phyloP scores from a whole-genome alignment of 2,797 vertebrate genomes.

The Sebastes minor region DNA sequence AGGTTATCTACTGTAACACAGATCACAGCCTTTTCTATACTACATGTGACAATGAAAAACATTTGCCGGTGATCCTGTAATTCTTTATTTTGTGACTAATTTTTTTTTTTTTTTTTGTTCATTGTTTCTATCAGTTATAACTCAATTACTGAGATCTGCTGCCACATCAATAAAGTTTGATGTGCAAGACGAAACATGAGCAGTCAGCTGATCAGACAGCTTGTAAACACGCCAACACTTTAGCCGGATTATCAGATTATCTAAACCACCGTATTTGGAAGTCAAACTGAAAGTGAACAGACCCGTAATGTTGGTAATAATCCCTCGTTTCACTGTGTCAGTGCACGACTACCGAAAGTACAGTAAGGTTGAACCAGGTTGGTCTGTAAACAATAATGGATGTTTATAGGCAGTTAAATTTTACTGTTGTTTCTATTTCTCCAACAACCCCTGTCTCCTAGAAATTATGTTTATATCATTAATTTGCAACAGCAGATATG shows the following conservation, averaged over 20 bases:
- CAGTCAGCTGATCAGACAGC: not conserved
- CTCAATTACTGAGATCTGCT: not conserved
- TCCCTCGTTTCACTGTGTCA: not conserved
- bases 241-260: conserved; percentile 32
- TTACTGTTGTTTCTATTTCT: not conserved
- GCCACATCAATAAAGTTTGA: not conserved
- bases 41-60: not conserved
- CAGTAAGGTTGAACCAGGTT: not conserved
- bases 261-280: conserved; percentile 7
- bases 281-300: conserved; percentile 1
- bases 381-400: not conserved
- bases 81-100: not conserved
- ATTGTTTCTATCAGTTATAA: not conserved
- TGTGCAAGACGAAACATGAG: not conserved
- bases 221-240: not conserved
- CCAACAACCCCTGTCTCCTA: not conserved
- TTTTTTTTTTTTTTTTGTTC: not conserved
- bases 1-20: not conserved
- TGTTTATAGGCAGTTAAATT: not conserved
- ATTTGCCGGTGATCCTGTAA: not conserved
- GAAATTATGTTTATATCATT: not conserved
- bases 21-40: not conserved
- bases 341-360: not conserved
- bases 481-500: not conserved
- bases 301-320: conserved; percentile 15